Evolutionary conservation across 2,888 invertebrate genomes (phyloP).

Genomic region (Ctena decussata): DNA sequence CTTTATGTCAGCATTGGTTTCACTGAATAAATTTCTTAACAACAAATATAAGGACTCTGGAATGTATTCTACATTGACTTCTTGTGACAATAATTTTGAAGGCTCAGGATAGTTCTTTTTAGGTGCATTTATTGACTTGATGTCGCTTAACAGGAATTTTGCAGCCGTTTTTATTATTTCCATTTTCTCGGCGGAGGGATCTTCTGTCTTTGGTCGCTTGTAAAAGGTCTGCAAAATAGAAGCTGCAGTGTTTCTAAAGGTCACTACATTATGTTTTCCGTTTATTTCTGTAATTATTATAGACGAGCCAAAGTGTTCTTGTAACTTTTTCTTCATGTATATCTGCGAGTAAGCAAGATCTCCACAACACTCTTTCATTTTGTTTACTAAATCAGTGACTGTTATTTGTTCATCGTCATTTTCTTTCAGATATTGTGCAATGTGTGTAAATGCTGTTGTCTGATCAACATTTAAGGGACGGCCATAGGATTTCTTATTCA

Average conservation of each 20-base stretch:
- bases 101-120: no score
- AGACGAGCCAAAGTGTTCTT: not conserved
- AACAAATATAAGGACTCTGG: no score
- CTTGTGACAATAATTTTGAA: no score
- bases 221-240: not conserved
- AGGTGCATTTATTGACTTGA: not conserved
- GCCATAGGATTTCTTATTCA: no score
- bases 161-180: not conserved
- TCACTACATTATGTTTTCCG: not conserved
- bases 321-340: not conserved
- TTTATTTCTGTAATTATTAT: not conserved
- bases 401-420: not conserved
- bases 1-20: not conserved
- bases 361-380: not conserved
- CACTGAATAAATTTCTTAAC: no score
- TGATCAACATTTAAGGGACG: not conserved
- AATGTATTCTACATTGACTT: no score
- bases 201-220: not conserved
- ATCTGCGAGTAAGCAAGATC: not conserved
- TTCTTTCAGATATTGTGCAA: not conserved
- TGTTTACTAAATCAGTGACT: not conserved
- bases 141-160: not conserved
- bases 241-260: not conserved
- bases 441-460: not conserved
- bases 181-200: not conserved